Conservation (phyloP, 2,797 vertebrate genomes). For the Sebastes steindachneri region DNA sequence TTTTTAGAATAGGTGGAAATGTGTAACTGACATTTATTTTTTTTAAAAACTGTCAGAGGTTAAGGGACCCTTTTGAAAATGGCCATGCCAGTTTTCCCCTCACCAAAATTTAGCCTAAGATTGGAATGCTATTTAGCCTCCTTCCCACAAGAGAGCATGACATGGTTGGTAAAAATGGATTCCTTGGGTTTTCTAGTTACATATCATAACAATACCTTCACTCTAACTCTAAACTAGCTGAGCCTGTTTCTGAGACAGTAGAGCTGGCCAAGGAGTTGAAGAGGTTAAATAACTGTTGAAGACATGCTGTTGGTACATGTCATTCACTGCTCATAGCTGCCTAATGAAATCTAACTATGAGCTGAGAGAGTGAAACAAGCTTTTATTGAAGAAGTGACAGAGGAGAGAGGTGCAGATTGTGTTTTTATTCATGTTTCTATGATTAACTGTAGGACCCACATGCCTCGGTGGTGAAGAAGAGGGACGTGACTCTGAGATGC, state of each 20-base stretch:
- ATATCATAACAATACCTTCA: neutral
- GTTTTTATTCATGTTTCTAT: neutral
- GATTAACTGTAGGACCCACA: neutral
- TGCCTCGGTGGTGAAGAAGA: constrained; percentile 23
- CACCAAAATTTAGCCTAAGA: fast-evolving
- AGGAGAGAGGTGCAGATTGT: neutral
- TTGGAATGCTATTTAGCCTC: fast-evolving
- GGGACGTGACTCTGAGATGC: constrained; percentile 33
- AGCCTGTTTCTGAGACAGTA: neutral
- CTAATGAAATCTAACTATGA: neutral
- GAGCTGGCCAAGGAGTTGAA: too few species aligned
- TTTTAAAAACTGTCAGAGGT: too few species aligned
- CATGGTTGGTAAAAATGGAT: too few species aligned
- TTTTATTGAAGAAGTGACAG: neutral
- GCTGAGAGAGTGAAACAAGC: neutral
- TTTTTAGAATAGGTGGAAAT: too few species aligned
- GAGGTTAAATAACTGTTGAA: too few species aligned
- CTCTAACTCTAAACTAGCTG: neutral
- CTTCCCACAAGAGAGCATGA: too few species aligned
- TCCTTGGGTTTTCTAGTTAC: neutral
- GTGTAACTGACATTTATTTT: too few species aligned
- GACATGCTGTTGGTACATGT: neutral
- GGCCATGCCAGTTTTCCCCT: too few species aligned
- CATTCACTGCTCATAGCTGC: neutral
- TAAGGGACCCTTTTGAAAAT: too few species aligned